Percentiles rank a stretch among this genome's conserved stretches.
phyloP scores from a whole-genome alignment of 1,140 invertebrate species.

The Drosophila lini region DNA sequence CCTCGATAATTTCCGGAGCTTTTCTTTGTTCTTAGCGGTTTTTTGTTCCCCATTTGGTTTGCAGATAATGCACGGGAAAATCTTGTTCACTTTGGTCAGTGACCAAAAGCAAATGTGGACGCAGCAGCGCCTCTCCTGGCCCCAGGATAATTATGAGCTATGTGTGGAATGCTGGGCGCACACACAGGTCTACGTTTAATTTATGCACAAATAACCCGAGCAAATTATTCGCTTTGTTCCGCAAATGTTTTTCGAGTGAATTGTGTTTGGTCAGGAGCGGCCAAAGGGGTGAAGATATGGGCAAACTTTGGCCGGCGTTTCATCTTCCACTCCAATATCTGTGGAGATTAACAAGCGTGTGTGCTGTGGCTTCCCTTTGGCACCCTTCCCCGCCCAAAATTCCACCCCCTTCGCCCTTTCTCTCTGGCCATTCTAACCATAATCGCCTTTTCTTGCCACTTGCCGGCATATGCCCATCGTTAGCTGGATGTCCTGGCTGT shows the following conservation, averaged over 20 bases:
- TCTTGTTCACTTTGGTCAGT: slow-evolving; percentile 61
- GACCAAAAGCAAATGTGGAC: slow-evolving; percentile 49
- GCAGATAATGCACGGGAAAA: slow-evolving; percentile 70
- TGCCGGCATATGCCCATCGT: slow-evolving; percentile 52
- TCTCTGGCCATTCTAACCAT: slow-evolving; percentile 20
- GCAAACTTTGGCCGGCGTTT: slow-evolving; percentile 29
- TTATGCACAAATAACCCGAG: slow-evolving; percentile 69
- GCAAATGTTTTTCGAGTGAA: slow-evolving; percentile 58
- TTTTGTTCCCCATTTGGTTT: slow-evolving; percentile 40
- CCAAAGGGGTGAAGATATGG: slow-evolving; percentile 2
- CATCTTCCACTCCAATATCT: slow-evolving; percentile 34
- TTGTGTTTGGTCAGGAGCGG: slow-evolving; percentile 23
- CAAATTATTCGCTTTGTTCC: slow-evolving; percentile 75
- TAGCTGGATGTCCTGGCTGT: slow-evolving; percentile 37
- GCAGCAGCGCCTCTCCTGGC: slow-evolving; percentile 1
- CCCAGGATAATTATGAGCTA: slow-evolving; percentile 74
- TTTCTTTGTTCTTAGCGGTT: slow-evolving; percentile 34
- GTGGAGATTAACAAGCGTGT: slow-evolving; percentile 43
- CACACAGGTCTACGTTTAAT: slow-evolving; percentile 31
- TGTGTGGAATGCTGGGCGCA: slow-evolving; percentile 49
- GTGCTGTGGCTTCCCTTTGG: slow-evolving; percentile 21
- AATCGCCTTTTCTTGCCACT: slow-evolving; percentile 63
- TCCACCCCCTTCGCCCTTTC: no score
- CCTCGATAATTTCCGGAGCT: neutral
- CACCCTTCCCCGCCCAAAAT: neutral